Evolutionary conservation across 2,113 vertebrate species (phyloP), one percentile per base, ranked within the genome.

Genomic region (Donacobius atricapilla): DNA sequence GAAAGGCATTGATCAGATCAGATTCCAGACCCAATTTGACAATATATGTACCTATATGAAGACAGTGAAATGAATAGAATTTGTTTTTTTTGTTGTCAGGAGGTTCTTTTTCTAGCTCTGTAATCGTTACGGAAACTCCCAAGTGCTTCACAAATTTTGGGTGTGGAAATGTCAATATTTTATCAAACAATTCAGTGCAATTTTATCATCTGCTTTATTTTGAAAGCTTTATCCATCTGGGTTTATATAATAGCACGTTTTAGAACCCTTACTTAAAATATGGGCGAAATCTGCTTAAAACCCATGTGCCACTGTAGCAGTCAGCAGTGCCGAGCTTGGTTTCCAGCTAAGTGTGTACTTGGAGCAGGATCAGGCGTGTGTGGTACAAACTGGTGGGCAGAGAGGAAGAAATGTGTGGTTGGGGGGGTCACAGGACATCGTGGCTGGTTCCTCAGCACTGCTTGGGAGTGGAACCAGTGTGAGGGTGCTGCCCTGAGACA

Each of bases 271-370:
- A 25, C 30, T 56, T 69, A 48, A 63, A 37, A 58, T 47, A 15
- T 9, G 13, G 42, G 42, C 9, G 0, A 5, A 40, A 17, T 44
- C 39, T 45, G 7, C 14, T 54, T 42, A 30, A 78, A 91, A 15
- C 3, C 4, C 44, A 1, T 0, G 2, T 61, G 31, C 15, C 66
- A 2, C 27, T 61, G 0, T 18, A 60, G 16, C 2, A 18, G 40
- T 19, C 35, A 69, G 31, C 15, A 58, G 31, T 19, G 22, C 31
- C 11, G 28, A 73, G 24, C 45, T 77, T 60, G 13, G 16, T 76
- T 84, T 85, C 31, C 44, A 17, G 7, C 2, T 31, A 5, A 13
- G 4, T 9, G 1, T 64, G 47, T 48, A 1, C 42, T 57, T 78
- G 30, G 45, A 72, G 24, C 47, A 84, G 77, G 28, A 22, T 16